phyloP scores from a whole-genome alignment of 1,140 invertebrate species.

The Drosophila orosa region DNA sequence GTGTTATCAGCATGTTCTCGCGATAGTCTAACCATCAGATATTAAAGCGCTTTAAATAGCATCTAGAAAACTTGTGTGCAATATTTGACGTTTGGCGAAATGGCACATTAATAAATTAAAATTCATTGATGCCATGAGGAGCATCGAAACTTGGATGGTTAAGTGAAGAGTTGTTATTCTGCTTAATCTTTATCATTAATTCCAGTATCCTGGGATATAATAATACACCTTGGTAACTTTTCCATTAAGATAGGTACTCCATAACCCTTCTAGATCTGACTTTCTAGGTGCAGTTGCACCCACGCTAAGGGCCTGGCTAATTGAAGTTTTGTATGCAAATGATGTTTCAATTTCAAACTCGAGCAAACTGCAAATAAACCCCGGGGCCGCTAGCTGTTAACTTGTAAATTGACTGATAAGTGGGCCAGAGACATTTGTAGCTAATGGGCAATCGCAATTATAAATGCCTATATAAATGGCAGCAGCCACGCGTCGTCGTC shows the following conservation, averaged over 20 bases:
- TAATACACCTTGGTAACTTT: not conserved
- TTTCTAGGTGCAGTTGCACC: slow-evolving; percentile 1
- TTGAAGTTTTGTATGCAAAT: slow-evolving; percentile 54
- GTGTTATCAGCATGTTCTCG: slow-evolving; percentile 34
- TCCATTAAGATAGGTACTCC: not conserved
- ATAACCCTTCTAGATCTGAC: not conserved
- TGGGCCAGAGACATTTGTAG: slow-evolving; percentile 26
- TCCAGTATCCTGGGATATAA: not conserved
- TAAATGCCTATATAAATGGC: slow-evolving; percentile 12
- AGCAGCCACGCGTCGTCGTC: slow-evolving; percentile 32
- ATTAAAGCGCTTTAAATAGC: slow-evolving; percentile 73
- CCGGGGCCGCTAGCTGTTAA: slow-evolving; percentile 12
- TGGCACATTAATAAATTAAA: slow-evolving; percentile 69
- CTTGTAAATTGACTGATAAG: slow-evolving; percentile 32
- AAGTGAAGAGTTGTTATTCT: not conserved
- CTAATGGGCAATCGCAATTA: slow-evolving; percentile 8
- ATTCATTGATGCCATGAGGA: not conserved
- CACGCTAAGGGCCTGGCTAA: slow-evolving; percentile 14
- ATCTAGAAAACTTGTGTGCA: slow-evolving; percentile 41
- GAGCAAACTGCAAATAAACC: slow-evolving; percentile 30
- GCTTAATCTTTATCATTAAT: not conserved
- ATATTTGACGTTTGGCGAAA: slow-evolving; percentile 18
- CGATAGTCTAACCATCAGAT: slow-evolving; percentile 50
- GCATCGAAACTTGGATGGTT: not conserved
- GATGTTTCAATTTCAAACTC: slow-evolving; percentile 20